Percentiles rank a stretch among this genome's conserved stretches.
These are phyloP conservation scores for Sesamia nonagrioides DNA, from an alignment of 1,140 invertebrate species.

Conservation along the genomic window DNA sequence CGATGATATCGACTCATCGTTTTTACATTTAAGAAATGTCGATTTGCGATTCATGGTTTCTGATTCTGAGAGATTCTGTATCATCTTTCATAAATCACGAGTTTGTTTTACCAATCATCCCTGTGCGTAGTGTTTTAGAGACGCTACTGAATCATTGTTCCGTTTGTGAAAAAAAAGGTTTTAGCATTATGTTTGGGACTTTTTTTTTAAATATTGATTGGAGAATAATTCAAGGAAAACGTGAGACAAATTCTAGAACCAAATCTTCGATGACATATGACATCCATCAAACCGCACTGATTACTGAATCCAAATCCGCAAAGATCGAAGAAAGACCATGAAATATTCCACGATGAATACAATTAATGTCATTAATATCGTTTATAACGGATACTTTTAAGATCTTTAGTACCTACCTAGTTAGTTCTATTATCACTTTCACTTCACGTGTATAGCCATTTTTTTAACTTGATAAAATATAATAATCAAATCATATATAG, in stretches of 20 bases:
- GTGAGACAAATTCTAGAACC: too few relatives aligned
- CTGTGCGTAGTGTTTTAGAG: not conserved
- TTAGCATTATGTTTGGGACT: too few relatives aligned
- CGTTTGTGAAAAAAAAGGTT: not conserved
- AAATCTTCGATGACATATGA: too few relatives aligned
- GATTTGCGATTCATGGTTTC: not conserved
- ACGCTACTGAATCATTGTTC: not conserved
- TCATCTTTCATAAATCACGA: not conserved
- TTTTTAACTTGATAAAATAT: not conserved
- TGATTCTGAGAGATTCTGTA: not conserved
- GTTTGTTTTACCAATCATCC: not conserved
- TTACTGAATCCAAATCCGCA: too few relatives aligned
- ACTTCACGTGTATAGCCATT: not conserved
- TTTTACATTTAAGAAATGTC: not conserved
- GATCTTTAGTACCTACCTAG: too few relatives aligned
- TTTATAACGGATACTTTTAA: too few relatives aligned
- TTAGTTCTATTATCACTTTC: not conserved
- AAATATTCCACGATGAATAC: too few relatives aligned
- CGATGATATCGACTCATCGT: not conserved
- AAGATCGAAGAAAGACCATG: too few relatives aligned
- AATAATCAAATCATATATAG: not conserved
- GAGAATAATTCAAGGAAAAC: too few relatives aligned
- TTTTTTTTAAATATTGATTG: too few relatives aligned
- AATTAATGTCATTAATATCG: too few relatives aligned
- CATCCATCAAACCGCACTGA: too few relatives aligned